Conservation (phyloP, 2,888 invertebrate genomes). For the Torymus tubicola region DNA sequence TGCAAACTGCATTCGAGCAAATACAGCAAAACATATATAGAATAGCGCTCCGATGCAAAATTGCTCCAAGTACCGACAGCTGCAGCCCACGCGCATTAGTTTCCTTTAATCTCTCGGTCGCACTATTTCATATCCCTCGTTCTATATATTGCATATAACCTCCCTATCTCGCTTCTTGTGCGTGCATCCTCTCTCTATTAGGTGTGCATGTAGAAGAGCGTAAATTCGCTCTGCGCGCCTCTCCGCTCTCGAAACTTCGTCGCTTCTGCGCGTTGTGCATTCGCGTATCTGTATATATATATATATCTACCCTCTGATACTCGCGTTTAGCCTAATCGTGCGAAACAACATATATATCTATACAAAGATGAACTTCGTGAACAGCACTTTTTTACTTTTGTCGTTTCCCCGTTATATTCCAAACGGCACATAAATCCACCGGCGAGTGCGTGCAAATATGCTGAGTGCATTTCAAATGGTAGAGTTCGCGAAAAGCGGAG, state of each 20-base stretch:
- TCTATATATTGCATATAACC: not conserved
- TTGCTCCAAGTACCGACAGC: conserved; percentile 11
- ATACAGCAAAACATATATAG: not conserved
- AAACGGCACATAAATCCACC: too few species aligned
- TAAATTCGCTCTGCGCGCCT: not conserved
- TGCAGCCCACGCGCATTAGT: conserved; percentile 7
- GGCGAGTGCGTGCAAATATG: conserved; percentile 18
- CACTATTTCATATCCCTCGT: conserved; percentile 21
- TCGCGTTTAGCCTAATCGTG: too few species aligned
- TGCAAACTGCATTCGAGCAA: too few species aligned
- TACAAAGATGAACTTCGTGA: too few species aligned
- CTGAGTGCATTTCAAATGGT: not conserved
- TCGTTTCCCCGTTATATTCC: too few species aligned
- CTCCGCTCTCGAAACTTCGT: conserved; percentile 11
- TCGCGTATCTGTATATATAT: too few species aligned
- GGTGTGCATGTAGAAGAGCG: not conserved
- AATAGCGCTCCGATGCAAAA: not conserved
- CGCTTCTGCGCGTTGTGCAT: not conserved
- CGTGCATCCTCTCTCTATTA: conserved; percentile 14
- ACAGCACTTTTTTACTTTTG: too few species aligned
- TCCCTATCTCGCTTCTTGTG: conserved; percentile 26
- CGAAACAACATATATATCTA: too few species aligned
- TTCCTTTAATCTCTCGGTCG: conserved; percentile 25
- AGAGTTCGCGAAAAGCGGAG: too few species aligned
- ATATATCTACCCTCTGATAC: too few species aligned